phyloP scores from a whole-genome alignment of 2,888 invertebrate genomes.

The Oxytorus armatus region DNA sequence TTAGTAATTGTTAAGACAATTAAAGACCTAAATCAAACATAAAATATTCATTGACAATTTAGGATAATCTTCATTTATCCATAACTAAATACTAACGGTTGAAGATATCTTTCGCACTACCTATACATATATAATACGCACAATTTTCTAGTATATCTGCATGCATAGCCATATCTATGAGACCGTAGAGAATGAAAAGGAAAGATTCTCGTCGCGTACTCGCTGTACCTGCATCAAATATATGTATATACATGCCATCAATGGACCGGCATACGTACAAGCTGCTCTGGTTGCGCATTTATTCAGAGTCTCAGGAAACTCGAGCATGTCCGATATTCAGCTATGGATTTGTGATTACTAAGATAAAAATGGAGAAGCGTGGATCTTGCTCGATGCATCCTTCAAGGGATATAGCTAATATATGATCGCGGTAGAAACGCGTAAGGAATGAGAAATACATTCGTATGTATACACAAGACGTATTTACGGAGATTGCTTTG shows the following conservation, averaged over 20 bases:
- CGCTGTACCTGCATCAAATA: conserved; percentile 29
- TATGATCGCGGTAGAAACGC: conserved; percentile 30
- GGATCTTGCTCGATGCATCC: conserved; percentile 28
- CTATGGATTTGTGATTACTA: conserved; percentile 59
- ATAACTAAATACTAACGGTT: no score
- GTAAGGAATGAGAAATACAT: conserved; percentile 41
- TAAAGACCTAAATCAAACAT: no score
- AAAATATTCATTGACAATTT: neutral
- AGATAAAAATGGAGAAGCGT: conserved; percentile 48
- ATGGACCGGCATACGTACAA: conserved; percentile 36
- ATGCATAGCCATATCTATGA: conserved; percentile 27
- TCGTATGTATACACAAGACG: neutral
- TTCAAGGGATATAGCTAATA: conserved; percentile 33
- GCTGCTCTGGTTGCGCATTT: conserved; percentile 41
- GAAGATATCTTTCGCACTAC: neutral
- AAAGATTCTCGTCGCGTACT: conserved; percentile 55
- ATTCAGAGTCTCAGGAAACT: conserved; percentile 46
- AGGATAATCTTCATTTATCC: neutral
- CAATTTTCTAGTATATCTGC: conserved; percentile 40
- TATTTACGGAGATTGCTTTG: conserved; percentile 22
- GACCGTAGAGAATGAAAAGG: conserved; percentile 29
- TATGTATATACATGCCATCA: conserved; percentile 24
- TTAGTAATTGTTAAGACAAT: no score
- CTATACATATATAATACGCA: conserved; percentile 8
- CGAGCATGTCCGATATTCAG: conserved; percentile 54